These are phyloP conservation scores for Hippopotamyrus pictus DNA, from an alignment of 2,797 vertebrate genomes.

Conservation along the genomic window DNA sequence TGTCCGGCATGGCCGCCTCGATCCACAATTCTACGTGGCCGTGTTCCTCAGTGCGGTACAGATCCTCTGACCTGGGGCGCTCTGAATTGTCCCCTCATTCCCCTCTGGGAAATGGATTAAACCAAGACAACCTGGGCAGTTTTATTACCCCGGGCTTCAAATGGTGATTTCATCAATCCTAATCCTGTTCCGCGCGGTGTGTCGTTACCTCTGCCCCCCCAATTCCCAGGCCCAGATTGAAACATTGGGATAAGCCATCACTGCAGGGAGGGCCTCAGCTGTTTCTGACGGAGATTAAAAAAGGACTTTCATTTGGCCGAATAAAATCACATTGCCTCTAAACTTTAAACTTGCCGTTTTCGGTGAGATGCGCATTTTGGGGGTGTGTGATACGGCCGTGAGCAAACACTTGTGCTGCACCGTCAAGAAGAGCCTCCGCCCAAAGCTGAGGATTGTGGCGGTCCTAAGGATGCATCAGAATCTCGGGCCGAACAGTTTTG, in stretches of 20 bases:
- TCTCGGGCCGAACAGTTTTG: neutral
- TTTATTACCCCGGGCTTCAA: neutral
- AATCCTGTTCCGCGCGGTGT: neutral
- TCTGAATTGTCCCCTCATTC: neutral
- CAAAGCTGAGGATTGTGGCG: neutral
- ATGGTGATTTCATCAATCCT: conserved; percentile 4
- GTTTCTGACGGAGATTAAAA: neutral
- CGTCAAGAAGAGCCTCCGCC: neutral
- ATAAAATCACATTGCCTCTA: neutral
- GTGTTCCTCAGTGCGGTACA: neutral
- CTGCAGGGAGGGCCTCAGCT: neutral
- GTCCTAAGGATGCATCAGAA: neutral
- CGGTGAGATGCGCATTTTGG: neutral
- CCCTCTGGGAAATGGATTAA: neutral
- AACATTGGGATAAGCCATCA: neutral
- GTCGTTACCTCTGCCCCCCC: neutral
- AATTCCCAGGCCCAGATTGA: neutral
- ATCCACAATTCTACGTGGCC: neutral
- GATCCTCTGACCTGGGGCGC: neutral
- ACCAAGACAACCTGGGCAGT: neutral
- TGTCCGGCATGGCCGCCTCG: neutral
- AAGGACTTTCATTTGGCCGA: neutral
- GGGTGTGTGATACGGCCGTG: neutral
- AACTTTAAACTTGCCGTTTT: neutral
- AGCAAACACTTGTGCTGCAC: neutral